Conservation (phyloP, 2,113 vertebrate species). For the Cochlearius cochlearius region DNA sequence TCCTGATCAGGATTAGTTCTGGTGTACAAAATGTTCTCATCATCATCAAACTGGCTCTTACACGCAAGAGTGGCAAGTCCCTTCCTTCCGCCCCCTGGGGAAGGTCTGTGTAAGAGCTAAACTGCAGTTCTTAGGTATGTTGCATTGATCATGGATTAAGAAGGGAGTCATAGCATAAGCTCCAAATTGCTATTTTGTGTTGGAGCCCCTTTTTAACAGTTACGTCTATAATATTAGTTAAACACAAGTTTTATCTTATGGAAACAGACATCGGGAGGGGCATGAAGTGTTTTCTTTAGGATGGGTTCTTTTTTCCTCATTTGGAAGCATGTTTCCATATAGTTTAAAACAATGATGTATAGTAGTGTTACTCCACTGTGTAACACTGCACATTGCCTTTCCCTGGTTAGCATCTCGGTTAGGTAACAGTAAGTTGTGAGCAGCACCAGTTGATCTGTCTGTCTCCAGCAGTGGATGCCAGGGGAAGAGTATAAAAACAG, state of each 20-base stretch:
- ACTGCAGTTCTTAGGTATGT: not conserved
- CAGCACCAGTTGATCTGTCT: not conserved
- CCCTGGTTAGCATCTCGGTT: not conserved
- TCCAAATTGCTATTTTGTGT: not conserved
- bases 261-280: not conserved
- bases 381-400: not conserved
- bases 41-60: not conserved
- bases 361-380: not conserved
- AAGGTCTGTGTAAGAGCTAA: not conserved
- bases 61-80: not conserved
- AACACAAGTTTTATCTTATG: not conserved
- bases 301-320: not conserved
- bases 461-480: not conserved
- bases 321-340: not conserved
- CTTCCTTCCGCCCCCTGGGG: not conserved
- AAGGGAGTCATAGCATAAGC: not conserved
- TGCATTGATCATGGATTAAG: not conserved
- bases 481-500: not conserved
- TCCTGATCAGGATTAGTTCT: not conserved
- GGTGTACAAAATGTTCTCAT: not conserved
- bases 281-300: not conserved
- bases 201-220: not conserved
- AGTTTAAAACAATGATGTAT: not conserved
- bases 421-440: not conserved
- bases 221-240: not conserved